Evolutionary conservation across 2,888 invertebrate species (phyloP).

Genomic region (Odontocolon sp.): DNA sequence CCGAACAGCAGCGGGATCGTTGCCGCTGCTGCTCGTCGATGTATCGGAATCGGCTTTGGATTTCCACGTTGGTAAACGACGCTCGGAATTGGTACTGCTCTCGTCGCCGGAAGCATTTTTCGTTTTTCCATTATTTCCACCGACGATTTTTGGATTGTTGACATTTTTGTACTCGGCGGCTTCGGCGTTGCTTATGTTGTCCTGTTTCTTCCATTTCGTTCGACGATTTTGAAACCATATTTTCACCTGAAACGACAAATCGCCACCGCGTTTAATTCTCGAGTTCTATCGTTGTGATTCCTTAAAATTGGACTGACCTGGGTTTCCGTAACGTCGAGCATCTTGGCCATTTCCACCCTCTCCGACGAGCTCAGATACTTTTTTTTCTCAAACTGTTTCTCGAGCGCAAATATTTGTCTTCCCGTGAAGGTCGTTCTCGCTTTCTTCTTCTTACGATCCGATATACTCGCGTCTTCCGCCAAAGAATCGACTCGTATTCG

Average conservation of each 20-base stretch:
- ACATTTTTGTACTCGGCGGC: constrained; percentile 90
- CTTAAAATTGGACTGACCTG: constrained; percentile 88
- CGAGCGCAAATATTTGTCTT: constrained; percentile 97
- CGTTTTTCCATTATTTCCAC: constrained; percentile 28
- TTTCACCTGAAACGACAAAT: constrained; percentile 86
- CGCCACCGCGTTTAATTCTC: not conserved
- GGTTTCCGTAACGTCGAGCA: constrained; percentile 97
- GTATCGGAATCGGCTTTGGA: constrained; percentile 39
- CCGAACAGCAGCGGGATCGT: too few species aligned
- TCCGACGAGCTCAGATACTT: constrained; percentile 98
- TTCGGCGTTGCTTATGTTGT: constrained; percentile 94
- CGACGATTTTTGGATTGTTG: constrained; percentile 65
- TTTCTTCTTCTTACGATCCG: constrained; percentile 88
- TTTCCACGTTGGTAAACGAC: constrained; percentile 35
- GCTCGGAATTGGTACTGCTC: constrained; percentile 57
- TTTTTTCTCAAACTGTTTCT: constrained; percentile 97
- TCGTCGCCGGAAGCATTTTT: constrained; percentile 53
- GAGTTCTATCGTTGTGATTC: not conserved
- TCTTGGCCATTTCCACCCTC: constrained; percentile 95
- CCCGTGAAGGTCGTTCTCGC: constrained; percentile 98
- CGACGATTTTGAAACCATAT: constrained; percentile 95
- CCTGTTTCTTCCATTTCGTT: constrained; percentile 95
- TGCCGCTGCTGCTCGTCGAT: constrained; percentile 14
- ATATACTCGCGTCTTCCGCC: constrained; percentile 82
- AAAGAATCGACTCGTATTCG: constrained; percentile 49